Evolutionary conservation across 2,797 vertebrate genomes (phyloP), one percentile per base, ranked within the genome.

Genomic region (Florisuga fusca): DNA sequence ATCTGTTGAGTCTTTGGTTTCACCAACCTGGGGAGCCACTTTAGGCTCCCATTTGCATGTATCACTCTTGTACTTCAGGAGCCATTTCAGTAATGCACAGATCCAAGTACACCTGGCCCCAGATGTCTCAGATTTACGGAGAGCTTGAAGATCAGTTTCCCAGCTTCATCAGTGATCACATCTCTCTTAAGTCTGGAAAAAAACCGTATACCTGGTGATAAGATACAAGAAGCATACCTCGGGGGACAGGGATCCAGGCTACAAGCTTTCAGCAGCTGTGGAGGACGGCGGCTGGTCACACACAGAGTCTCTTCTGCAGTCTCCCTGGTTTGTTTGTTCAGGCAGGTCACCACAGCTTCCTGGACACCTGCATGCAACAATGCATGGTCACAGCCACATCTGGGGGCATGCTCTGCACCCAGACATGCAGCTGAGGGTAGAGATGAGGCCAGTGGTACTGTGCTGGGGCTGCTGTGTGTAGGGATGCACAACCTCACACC

Each of bases 251-350:
- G 98, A 53, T 98, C 98, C 91, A 98, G 97, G 91, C 97, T 98
- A 95, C 99, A 99, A 94, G 98, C 97, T 97, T 98, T 99, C 80
- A 99, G 98, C 82, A 99, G 98, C 91, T 97, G 98, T 1, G 99
- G 99, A 59, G 99, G 99, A n/a, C 98, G 98, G 21, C 97, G 98
- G 91, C 98, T 97, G 96, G 97, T 98, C 93, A 98, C 97, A 79
- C 99, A 99, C 61, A 98, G 90, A 8, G 72, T 98, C 95, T 99
- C 98, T 1, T 98, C 98, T 1, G 95, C 97, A 11, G 97, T 95
- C 89, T 99, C 98, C 93, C 98, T 98, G 15, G 98, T 99, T 97
- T 99, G 99, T 98, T 99, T 99, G 98, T 99, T 99, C 96, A 99
- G 97, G 96, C 99, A 99, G 96, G 99, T 98, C 91, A 99, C 98